phyloP scores from a whole-genome alignment of 2,113 vertebrate genomes.

The Oreochromis tanganicae region DNA sequence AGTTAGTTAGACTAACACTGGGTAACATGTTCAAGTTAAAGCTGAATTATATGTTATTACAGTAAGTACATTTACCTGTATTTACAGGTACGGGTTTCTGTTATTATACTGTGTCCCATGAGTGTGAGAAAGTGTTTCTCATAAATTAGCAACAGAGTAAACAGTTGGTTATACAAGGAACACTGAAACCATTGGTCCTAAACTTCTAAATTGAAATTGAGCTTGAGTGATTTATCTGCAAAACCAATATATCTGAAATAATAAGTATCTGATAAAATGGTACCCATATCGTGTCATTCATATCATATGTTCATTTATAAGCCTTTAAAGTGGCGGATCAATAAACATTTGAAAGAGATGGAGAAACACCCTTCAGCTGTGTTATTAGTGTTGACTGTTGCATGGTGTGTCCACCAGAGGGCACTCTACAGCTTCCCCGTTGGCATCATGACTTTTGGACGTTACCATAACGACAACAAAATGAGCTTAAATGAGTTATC shows the following conservation, averaged over 20 bases:
- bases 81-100: not conserved
- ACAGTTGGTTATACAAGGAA: accelerated
- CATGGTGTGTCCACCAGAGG: not conserved
- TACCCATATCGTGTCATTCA: not conserved
- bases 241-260: not conserved
- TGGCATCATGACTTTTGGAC: not conserved
- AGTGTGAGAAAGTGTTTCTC: not conserved
- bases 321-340: not conserved
- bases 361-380: not conserved
- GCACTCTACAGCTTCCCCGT: not conserved
- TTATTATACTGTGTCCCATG: not conserved
- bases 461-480: not conserved
- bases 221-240: not conserved
- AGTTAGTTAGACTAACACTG: not conserved
- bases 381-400: not conserved
- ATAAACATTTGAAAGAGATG: not conserved
- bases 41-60: not conserved
- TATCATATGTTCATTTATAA: not conserved
- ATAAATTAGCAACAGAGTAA: not conserved
- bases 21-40: not conserved
- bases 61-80: not conserved
- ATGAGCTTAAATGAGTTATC: not conserved
- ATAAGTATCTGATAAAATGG: not conserved
- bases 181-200: not conserved
- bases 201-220: not conserved